Base-by-base conservation (phyloP, 2,113 vertebrate genomes). In the Spheniscus mendiculus region DNA sequence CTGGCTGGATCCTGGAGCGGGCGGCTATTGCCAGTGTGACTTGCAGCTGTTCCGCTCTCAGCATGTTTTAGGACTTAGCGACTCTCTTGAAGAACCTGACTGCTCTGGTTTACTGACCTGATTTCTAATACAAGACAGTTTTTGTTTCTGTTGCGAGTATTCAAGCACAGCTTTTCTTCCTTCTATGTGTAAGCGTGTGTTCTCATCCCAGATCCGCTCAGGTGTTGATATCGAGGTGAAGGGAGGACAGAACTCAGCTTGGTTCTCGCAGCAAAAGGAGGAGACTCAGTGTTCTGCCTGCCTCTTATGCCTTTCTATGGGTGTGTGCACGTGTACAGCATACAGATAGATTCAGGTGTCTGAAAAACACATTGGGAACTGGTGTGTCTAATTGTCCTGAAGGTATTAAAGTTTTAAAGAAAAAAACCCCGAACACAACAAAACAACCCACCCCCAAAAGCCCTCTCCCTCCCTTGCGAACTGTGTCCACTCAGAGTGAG, bases 21-120 rank as follows among this genome's bases (percentile, higher is more conserved):
- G 3, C 2, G 5, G 21, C 21, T 16, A 0, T 15, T 0, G 5
- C 2, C 17, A 1, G 8, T 4, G 13, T 12, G 50, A 10, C 3
- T 20, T 25, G 30, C 42, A 18, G 45, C 40, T 16, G 49, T 1
- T 42, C 20, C 50, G 47, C n/a, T 27, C 49, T 45, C 42, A 2
- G 59, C 1, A 0, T 5, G 32, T 16, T 50, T 62, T 25, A 29
- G 70, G 40, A n/a, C 29, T 40, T 5, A 1, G 42, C 0, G 7
- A 14, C 47, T 50, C 44, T 25, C 18, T 10, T 15, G 47, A 27
- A 11, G 58, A 56, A 8, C 45, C 59, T 3, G 12, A 4, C 22
- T 20, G 27, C 27, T 59, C 42, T 23, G 61, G 17, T 14, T 71
- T 47, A 40, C 70, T 34, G 44, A 29, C 56, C 56, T 19, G 19